These are phyloP conservation scores for Pao palembangensis DNA, from an alignment of 2,113 vertebrate species.

Conservation along the genomic window DNA sequence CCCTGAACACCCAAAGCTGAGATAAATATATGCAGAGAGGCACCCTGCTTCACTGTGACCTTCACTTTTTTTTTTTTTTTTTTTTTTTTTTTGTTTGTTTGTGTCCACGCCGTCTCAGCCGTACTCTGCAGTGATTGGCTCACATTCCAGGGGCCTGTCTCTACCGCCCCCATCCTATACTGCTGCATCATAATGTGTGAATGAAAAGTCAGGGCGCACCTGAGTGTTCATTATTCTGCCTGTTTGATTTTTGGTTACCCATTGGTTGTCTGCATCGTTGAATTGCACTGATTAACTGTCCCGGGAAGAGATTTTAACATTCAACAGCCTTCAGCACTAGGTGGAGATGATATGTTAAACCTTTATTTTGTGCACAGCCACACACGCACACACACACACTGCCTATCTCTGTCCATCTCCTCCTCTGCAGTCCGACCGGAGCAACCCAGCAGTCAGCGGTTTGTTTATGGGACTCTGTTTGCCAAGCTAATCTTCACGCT, in stretches of 20 bases:
- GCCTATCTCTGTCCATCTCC: constrained; percentile 12
- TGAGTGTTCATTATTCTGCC: not conserved
- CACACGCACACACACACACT: not conserved
- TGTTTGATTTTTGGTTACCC: not conserved
- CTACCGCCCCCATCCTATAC: constrained; percentile 28
- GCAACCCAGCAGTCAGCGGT: constrained; percentile 69
- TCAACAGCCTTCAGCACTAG: not conserved
- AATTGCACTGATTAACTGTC: too few species aligned
- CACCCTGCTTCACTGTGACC: constrained; percentile 37
- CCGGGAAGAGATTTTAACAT: not conserved
- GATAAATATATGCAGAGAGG: not conserved
- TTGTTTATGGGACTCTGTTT: constrained; percentile 74
- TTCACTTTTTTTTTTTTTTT: constrained; percentile 29
- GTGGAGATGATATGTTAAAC: constrained; percentile 33
- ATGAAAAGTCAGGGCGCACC: constrained; percentile 37
- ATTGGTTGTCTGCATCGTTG: too few species aligned
- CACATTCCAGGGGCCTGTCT: constrained; percentile 43
- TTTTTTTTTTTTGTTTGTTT: too few species aligned
- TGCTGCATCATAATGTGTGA: constrained; percentile 58
- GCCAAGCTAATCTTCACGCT: constrained; percentile 76
- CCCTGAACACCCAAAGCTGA: not conserved
- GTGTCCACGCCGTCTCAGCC: constrained; percentile 11
- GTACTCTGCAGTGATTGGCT: constrained; percentile 55
- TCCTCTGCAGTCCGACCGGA: constrained; percentile 59
- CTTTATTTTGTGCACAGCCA: constrained; percentile 17